Base-by-base conservation (phyloP, 2,113 vertebrate species). In the Leptosomus discolor region DNA sequence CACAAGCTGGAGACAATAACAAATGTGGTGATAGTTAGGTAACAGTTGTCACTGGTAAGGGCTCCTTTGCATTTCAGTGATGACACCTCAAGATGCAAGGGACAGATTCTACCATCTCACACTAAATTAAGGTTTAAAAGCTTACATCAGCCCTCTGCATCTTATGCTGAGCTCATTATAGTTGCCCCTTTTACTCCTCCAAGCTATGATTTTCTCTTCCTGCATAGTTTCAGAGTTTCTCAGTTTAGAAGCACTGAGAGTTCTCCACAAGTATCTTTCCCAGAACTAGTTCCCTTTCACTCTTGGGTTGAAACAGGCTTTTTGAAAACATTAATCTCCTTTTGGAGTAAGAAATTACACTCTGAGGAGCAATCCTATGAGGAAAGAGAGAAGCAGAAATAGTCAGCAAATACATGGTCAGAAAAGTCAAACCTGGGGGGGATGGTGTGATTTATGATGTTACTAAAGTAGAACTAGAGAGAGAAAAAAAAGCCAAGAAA, bases 371-470 rank as follows among this genome's bases (percentile, higher is more conserved):
- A 84, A 84, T 81, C 48, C 19, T 74, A 11, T 41, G 43, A 93
- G 79, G 64, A 77, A 69, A 37, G 58, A 58, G 51, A 90, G 60
- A 54, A 74, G 46, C 51, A 78, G 76, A 56, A 88, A 36, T n/a
- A 95, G 50, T 91, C 80, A 86, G 61, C 88, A 96, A 94, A 95
- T 94, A 85, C 32, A 81, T 76, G 86, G 69, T 92, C 89, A 79
- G 68, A 57, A 68, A 94, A 93, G 60, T 86, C 80, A 85, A 78
- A 95, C 56, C 61, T 85, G 11, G 11, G n/a, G 4, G 26, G 21
- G 8, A 32, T 68, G 24, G 9, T 69, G 34, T 84, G 83, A 85
- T 95, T 84, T 94, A 81, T 65, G 43, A 45, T 82, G 60, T 39
- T 83, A 77, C 21, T 36, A 48, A 91, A 65, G 58, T 29, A 57